phyloP scores from a whole-genome alignment of 1,140 invertebrate genomes.

The Dinothrombium tinctorium region DNA sequence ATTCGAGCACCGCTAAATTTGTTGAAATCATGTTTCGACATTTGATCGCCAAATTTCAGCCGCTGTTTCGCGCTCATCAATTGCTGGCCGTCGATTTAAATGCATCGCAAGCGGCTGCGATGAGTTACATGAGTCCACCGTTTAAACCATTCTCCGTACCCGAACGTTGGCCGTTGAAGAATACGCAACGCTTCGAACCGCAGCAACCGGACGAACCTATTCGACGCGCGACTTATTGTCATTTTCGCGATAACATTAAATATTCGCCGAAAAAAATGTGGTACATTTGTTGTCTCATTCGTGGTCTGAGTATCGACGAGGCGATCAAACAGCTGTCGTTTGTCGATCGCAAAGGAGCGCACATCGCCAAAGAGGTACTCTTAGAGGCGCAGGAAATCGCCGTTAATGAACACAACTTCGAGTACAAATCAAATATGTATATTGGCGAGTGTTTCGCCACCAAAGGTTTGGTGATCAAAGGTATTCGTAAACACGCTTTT shows the following conservation, averaged over 20 bases:
- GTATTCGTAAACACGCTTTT: constrained; percentile 52
- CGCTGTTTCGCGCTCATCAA: no score
- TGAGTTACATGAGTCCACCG: no score
- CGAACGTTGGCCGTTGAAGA: not conserved
- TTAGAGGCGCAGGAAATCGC: constrained; percentile 70
- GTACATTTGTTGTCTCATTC: constrained; percentile 36
- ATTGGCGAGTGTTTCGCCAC: constrained; percentile 63
- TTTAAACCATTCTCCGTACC: constrained; percentile 3
- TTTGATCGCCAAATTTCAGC: no score
- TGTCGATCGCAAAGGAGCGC: constrained; percentile 54
- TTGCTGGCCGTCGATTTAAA: no score
- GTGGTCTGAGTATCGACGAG: constrained; percentile 79
- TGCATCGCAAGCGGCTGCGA: no score
- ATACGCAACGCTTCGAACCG: not conserved
- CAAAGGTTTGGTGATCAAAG: constrained; percentile 50
- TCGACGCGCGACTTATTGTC: not conserved
- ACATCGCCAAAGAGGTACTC: constrained; percentile 38
- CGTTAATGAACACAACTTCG: constrained; percentile 67
- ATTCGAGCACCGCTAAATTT: no score
- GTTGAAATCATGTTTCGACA: no score
- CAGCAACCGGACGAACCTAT: not conserved
- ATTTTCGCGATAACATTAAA: constrained; percentile 39
- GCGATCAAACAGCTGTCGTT: constrained; percentile 71
- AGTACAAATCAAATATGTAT: constrained; percentile 87
- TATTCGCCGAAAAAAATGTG: constrained; percentile 76